These are phyloP conservation scores for Argyresthia goedartella DNA, from an alignment of 2,888 invertebrate species.

Conservation along the genomic window DNA sequence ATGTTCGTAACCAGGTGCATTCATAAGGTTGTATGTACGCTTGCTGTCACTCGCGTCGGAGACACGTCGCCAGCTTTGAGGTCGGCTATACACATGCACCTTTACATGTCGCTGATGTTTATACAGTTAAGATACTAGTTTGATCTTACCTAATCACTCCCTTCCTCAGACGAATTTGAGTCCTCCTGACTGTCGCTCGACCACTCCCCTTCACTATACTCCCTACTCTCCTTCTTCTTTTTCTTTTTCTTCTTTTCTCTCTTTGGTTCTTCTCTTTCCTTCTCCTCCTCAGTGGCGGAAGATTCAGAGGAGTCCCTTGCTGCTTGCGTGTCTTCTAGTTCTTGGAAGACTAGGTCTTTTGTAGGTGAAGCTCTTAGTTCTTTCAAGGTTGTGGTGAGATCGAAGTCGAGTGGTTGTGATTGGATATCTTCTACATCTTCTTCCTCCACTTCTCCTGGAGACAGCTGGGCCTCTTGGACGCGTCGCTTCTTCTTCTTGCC, in stretches of 20 bases:
- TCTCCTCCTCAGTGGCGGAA: conserved; percentile 21
- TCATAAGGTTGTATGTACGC: no score
- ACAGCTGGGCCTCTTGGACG: conserved; percentile 9
- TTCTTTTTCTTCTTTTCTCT: conserved; percentile 7
- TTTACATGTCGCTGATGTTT: no score
- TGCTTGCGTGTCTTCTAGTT: conserved; percentile 18
- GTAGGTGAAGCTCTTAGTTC: conserved; percentile 46
- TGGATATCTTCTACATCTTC: conserved; percentile 18
- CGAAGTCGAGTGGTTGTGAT: conserved; percentile 30
- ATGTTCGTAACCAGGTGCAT: no score
- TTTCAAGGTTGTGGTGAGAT: conserved; percentile 44
- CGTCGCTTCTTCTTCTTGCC: conserved; percentile 32
- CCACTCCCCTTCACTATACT: conserved; percentile 64
- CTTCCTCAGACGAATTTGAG: conserved; percentile 25
- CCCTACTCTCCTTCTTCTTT: conserved; percentile 31
- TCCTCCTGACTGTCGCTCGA: conserved; percentile 51
- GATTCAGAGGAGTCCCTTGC: conserved; percentile 16
- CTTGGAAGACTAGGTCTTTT: conserved; percentile 29
- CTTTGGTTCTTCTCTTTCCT: conserved; percentile 8
- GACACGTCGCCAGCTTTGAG: no score
- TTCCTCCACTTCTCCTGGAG: conserved; percentile 18
- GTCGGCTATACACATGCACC: no score
- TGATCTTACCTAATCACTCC: conserved; percentile 12
- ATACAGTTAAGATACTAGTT: no score
- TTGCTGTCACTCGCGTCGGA: no score